Base-by-base conservation (phyloP, 2,888 invertebrate genomes). In the Athalia circularis region DNA sequence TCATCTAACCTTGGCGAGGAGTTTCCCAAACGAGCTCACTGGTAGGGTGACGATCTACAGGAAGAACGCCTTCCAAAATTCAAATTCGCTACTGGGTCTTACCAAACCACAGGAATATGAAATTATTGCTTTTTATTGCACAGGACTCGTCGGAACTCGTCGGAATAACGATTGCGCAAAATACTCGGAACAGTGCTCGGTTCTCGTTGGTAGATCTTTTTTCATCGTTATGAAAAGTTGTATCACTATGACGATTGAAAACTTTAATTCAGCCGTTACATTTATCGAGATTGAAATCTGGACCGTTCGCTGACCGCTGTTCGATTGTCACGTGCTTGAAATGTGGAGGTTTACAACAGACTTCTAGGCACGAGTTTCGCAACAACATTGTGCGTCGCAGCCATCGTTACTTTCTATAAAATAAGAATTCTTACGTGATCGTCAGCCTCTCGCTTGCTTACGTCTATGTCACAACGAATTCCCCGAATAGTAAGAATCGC, bases 391-490 rank as follows among this genome's bases (percentile, higher is more conserved):
- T 7, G 54, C 54, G 7, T 9, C 54, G n/a, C 0, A 54, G 9
- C 9, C 6, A 9, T 54, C n/a, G 7, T 0, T 29, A 54, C 54
- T 54, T 54, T 54, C 54, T 54, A 54, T 11, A n/a, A 54, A 54
- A 54, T 54, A 54, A 54, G n/a, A 54, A 54, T 54, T 54, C 54
- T 54, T 9, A 54, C 54, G 54, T n/a, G 54, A 11, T 54, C 54
- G 54, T 54, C 54, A n/a, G 6, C n/a, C 54, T n/a, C 54, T 54
- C 1, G 54, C n/a, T n/a, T 54, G 7, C 54, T 11, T 29, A 29
- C 29, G 54, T n/a, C n/a, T n/a, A 54, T n/a, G 54, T 54, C 9
- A 54, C 9, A 11, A 11, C 11, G 54, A 11, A n/a, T n/a, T 6
- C 9, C 54, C 11, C 7, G 54, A 9, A 7, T 7, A 7, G 52